Percentiles rank a stretch among this genome's conserved stretches.
Evolutionary conservation across 1,140 invertebrate genomes (phyloP).

Genomic region (Heliconius hewitsoni): DNA sequence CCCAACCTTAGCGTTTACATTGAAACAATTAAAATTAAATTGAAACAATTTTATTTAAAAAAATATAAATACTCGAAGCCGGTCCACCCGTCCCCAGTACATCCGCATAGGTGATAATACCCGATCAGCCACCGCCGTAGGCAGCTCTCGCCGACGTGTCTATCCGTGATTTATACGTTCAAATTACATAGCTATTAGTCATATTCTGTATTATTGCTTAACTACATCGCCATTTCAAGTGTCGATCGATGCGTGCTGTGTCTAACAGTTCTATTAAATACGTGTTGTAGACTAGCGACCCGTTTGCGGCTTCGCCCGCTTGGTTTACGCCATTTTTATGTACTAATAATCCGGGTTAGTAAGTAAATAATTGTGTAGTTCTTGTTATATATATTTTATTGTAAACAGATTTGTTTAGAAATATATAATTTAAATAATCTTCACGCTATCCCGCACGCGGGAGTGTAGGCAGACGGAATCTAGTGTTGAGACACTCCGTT

Average conservation of each 20-base stretch:
- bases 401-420: no score
- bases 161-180: constrained; percentile 46
- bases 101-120: constrained; percentile 63
- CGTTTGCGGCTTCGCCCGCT: no score
- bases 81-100: constrained; percentile 30
- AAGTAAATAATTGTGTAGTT: no score
- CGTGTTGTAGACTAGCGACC: neutral
- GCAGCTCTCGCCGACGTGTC: constrained; percentile 39
- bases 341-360: no score
- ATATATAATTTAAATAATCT: no score
- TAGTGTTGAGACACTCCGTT: no score
- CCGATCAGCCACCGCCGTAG: constrained; percentile 57
- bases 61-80: neutral
- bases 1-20: no score
- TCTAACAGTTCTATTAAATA: neutral
- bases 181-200: constrained; percentile 47
- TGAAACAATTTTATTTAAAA: neutral
- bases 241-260: neutral
- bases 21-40: neutral
- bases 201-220: constrained; percentile 36
- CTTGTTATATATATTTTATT: no score
- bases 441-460: no score
- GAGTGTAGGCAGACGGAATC: no score
- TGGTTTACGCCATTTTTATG: no score
- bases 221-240: constrained; percentile 8